Base-by-base conservation (phyloP, 2,888 invertebrate genomes). In the Dione vanillae region DNA sequence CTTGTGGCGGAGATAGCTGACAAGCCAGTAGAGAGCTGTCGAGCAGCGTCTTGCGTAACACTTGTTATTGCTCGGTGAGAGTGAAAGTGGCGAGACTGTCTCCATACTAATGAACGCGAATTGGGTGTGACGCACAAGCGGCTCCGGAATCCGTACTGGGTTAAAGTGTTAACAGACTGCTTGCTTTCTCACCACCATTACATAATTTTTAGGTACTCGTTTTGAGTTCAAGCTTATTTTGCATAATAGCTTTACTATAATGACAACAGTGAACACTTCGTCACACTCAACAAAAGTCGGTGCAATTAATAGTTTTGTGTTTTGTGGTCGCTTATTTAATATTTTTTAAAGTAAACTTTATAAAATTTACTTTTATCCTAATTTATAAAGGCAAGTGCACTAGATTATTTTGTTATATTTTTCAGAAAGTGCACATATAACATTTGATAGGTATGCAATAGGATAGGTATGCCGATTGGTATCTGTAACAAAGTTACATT, bases 31-130 rank as follows among this genome's bases (percentile, higher is more conserved):
- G 90, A 91, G 90, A 90, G 90, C 82, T 82, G 86, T 71, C 77
- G 79, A 79, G 74, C 75, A 74, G 78, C 72, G 77, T 79, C 85
- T 93, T 92, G 88, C 92, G 87, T 91, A 92, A 93, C 82, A 86
- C 87, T 88, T 88, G 91, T 88, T 89, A 84, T 89, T 87, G 43
- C 61, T 61, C 7, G 83, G 81, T 83, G 91, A 92, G 88, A 92
- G 92, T 92, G 92, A 93, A 93, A 93, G 92, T 92, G 87, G 83
- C 84, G 83, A 85, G 84, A 78, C 87, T 86, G 90, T 89, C 89
- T 89, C 87, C 92, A 92, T 92, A 92, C 87, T 88, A 91, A 92
- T 91, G 87, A 89, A 83, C 83, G 86, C 85, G 83, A 86, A 85
- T 82, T 85, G 87, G 83, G 87, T 85, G 85, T 87, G 83, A 83